These are phyloP conservation scores for Pseudotriccus pelzelni DNA, from an alignment of 2,797 vertebrate species.

Conservation along the genomic window DNA sequence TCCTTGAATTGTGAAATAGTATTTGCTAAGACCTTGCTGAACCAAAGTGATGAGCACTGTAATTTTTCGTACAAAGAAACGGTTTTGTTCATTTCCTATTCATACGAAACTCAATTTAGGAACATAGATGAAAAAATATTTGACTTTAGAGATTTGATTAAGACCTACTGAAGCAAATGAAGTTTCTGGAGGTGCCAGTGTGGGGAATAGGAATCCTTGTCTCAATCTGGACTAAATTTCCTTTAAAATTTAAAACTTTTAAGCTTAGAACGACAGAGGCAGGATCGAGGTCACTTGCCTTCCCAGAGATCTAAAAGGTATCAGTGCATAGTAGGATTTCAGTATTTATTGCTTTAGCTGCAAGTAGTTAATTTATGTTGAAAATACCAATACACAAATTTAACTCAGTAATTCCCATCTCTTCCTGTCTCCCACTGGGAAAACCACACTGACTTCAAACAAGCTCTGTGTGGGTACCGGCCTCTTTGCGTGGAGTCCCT, in stretches of 20 bases:
- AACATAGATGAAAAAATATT: background rate
- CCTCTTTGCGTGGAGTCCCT: background rate
- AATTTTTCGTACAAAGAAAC: background rate
- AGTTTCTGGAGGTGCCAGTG: background rate
- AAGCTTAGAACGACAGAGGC: background rate
- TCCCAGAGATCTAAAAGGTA: conserved; percentile 31
- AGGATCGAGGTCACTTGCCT: conserved; percentile 5
- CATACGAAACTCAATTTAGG: background rate
- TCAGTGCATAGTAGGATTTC: background rate
- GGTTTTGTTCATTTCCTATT: background rate
- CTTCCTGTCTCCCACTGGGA: conserved; percentile 48
- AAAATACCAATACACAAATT: conserved; percentile 49
- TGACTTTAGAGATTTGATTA: conserved; percentile 1
- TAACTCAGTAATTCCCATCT: conserved; percentile 21
- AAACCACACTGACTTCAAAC: conserved; percentile 23
- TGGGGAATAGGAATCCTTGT: background rate
- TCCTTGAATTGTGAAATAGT: background rate
- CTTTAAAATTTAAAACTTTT: conserved; percentile 9
- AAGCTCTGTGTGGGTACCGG: background rate
- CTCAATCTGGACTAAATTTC: conserved; percentile 24
- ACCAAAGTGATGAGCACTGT: background rate
- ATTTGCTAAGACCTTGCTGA: background rate
- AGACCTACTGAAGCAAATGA: background rate
- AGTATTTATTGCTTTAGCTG: conserved; percentile 58
- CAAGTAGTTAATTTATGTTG: conserved; percentile 40